Conservation (phyloP, 2,797 vertebrate species). For the Notolabrus celidotus region DNA sequence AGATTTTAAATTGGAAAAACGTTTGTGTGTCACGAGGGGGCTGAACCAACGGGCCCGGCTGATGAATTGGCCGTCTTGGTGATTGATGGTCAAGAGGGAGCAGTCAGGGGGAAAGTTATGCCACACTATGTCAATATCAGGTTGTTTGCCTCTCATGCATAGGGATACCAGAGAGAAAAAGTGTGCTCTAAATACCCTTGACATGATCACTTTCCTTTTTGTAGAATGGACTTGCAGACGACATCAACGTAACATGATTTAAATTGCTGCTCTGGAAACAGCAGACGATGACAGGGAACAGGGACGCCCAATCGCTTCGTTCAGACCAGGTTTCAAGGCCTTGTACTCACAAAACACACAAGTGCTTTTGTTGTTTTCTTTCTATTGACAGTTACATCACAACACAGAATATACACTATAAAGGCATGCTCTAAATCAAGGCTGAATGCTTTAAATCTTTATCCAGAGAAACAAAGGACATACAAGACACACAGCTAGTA, state of each 20-base stretch:
- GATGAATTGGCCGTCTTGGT: conserved; percentile 76
- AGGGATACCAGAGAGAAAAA: conserved; percentile 32
- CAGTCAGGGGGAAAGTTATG: conserved; percentile 69
- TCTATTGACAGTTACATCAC: background rate
- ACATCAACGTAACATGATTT: conserved; percentile 5
- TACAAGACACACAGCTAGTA: conserved; percentile 16
- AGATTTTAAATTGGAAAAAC: conserved; percentile 83
- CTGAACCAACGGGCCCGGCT: conserved; percentile 59
- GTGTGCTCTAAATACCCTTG: conserved; percentile 49
- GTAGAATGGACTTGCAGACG: conserved; percentile 3
- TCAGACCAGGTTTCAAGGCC: background rate
- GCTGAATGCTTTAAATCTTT: background rate
- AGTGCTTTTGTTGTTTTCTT: background rate
- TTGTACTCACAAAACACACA: background rate
- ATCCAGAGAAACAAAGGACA: conserved; percentile 23
- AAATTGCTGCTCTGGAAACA: background rate
- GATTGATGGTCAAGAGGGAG: conserved; percentile 79
- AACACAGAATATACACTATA: background rate
- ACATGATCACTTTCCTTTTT: conserved; percentile 42
- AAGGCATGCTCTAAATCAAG: conserved; percentile 4
- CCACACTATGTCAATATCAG: conserved; percentile 70
- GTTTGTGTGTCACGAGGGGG: conserved; percentile 75
- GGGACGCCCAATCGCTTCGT: conserved; percentile 1
- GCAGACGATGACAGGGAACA: conserved; percentile 9
- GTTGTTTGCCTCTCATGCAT: conserved; percentile 64